Evolutionary conservation across 2,113 vertebrate genomes (phyloP).

Genomic region (Polypterus bichir): DNA sequence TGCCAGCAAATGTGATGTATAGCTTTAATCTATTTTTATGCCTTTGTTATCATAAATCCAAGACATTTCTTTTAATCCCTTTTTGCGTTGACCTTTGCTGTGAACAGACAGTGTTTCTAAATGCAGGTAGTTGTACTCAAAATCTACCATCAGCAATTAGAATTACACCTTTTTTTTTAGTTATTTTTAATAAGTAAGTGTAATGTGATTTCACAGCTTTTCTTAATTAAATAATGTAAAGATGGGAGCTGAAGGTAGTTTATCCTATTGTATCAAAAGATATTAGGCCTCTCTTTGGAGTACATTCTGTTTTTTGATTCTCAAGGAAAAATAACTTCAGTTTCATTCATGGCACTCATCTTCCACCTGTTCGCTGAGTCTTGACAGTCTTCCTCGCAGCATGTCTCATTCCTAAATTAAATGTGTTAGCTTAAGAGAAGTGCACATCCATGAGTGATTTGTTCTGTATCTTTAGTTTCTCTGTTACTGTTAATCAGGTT

Average conservation of each 20-base stretch:
- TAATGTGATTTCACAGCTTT: neutral
- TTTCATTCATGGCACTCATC: neutral
- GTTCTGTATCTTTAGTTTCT: neutral
- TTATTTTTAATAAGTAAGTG: neutral
- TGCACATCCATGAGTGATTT: neutral
- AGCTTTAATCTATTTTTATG: too few species aligned
- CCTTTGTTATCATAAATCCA: too few species aligned
- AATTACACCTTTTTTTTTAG: neutral
- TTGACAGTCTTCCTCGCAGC: neutral
- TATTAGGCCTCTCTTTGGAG: conserved; percentile 5
- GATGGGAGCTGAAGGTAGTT: conserved; percentile 1
- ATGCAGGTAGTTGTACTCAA: neutral
- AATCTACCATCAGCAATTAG: neutral
- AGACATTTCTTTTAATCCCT: too few species aligned
- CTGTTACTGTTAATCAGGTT: neutral
- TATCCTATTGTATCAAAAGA: conserved; percentile 4
- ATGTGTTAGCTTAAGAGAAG: neutral
- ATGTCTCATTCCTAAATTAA: conserved; percentile 3
- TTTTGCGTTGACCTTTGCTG: too few species aligned
- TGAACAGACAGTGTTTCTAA: too few species aligned
- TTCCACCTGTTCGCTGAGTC: neutral
- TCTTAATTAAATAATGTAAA: conserved; percentile 5
- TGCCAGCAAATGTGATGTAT: too few species aligned
- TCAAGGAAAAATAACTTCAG: neutral
- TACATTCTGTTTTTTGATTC: conserved; percentile 1